A percentile compares a stretch with the other conserved stretches of the same genome.
Conservation (phyloP, 2,797 vertebrate genomes). For the Scolopax bukidnonensis region DNA sequence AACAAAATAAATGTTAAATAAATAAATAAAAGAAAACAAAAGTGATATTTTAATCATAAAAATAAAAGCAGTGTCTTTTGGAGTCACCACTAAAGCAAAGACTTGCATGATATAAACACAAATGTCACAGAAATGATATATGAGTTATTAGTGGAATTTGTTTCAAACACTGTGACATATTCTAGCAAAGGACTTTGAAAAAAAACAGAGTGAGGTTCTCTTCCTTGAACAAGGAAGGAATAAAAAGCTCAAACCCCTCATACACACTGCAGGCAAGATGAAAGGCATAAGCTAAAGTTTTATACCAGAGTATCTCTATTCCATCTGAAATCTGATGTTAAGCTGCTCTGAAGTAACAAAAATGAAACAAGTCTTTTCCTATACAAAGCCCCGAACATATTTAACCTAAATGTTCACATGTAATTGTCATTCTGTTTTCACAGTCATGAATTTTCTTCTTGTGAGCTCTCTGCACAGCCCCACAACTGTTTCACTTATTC, state of each 20-base stretch:
- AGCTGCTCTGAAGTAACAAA: background rate
- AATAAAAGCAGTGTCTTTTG: background rate
- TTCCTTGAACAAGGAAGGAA: background rate
- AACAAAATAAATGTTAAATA: background rate
- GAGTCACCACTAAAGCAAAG: background rate
- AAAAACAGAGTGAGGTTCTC: background rate
- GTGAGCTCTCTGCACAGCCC: background rate
- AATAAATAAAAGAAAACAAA: background rate
- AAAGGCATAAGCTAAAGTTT: background rate
- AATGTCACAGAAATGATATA: constrained; percentile 1
- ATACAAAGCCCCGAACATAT: background rate
- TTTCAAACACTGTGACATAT: background rate
- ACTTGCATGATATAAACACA: background rate
- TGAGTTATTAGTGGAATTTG: background rate
- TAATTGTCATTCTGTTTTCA: background rate
- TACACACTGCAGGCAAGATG: background rate
- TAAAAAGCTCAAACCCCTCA: background rate
- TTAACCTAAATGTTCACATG: background rate
- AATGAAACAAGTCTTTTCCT: background rate
- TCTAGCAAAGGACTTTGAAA: background rate
- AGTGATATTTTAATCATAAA: background rate
- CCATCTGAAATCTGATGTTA: background rate
- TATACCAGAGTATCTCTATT: background rate
- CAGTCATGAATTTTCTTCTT: background rate
- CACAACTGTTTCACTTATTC: accelerated